phyloP scores from a whole-genome alignment of 2,888 invertebrate species.

The Lomographa bimaculata region DNA sequence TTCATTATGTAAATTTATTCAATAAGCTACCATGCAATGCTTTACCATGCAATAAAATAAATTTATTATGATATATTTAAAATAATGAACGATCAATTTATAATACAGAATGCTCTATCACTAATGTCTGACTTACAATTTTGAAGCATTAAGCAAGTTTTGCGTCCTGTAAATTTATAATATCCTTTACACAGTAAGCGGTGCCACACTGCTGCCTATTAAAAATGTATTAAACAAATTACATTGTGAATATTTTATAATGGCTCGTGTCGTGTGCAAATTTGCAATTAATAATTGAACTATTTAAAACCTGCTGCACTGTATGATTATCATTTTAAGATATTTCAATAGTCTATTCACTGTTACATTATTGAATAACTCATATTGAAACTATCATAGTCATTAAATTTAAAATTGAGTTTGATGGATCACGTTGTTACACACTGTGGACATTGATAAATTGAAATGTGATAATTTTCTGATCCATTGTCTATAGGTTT shows the following conservation, averaged over 20 bases:
- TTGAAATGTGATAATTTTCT: not conserved
- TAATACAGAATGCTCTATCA: constrained; percentile 2
- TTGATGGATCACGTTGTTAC: not conserved
- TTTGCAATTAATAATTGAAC: constrained; percentile 65
- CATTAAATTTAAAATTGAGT: not conserved
- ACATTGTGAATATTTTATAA: constrained; percentile 73
- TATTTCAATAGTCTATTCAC: constrained; percentile 19
- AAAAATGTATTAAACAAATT: constrained; percentile 67
- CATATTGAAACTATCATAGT: constrained; percentile 1
- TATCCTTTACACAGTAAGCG: constrained; percentile 62
- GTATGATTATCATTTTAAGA: constrained; percentile 52
- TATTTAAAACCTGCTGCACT: constrained; percentile 74
- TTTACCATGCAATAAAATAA: too few species aligned
- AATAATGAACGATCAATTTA: too few species aligned
- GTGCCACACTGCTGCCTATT: constrained; percentile 64
- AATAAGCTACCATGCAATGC: too few species aligned
- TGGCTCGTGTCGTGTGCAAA: constrained; percentile 75
- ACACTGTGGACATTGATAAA: not conserved
- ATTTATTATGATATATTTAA: too few species aligned
- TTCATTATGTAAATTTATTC: too few species aligned
- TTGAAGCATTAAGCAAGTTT: constrained; percentile 63
- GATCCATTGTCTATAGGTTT: not conserved
- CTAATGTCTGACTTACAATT: constrained; percentile 55
- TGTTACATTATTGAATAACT: not conserved
- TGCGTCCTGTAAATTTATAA: constrained; percentile 44